Evolutionary conservation across 2,888 invertebrate species (phyloP), one percentile per base, ranked within the genome.

Genomic region (Tribolium freemani): DNA sequence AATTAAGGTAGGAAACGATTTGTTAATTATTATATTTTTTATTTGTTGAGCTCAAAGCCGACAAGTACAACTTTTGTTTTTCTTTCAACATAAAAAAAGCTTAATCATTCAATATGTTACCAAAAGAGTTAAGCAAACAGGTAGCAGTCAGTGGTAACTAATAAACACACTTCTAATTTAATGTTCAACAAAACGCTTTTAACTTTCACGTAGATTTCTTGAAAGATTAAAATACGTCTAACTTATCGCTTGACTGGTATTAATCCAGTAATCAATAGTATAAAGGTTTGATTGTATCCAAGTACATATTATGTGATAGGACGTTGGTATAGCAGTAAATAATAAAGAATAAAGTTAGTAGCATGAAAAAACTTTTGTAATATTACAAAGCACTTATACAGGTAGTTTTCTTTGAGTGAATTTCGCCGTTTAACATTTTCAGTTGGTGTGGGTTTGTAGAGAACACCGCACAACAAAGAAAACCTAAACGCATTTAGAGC

Each of bases 401-500:
- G 10, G 31, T 26, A 10, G 56, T 45, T 58, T 58, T 44, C 20
- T 48, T 60, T 30, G 48, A 10, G n/a, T 8, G n/a, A 48, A 46
- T 16, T 44, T 44, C 38, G 3, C 38, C 38, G 48, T 48, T 48
- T 48, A 48, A 48, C 16, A 48, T 60, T 63, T 63, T 20, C 10
- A 30, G 20, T 5, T 3, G 5, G 16, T 38, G 20, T 61, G 21
- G 46, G 30, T 9, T 20, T 45, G 58, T 16, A 58, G n/a, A 10
- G 51, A 38, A 38, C 58, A 45, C 58, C 58, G 45, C 58, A 63
- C 63, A 63, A 51, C 63, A 63, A 63, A 63, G 63, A 63, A 51
- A 63, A 63, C 63, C 63, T 63, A 63, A 63, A 63, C 63, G 63
- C 63, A 63, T 63, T 63, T 63, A 50, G 31, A 38, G 63, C 63